Base-by-base conservation (phyloP, 2,113 vertebrate genomes). In the Verasper variegatus region DNA sequence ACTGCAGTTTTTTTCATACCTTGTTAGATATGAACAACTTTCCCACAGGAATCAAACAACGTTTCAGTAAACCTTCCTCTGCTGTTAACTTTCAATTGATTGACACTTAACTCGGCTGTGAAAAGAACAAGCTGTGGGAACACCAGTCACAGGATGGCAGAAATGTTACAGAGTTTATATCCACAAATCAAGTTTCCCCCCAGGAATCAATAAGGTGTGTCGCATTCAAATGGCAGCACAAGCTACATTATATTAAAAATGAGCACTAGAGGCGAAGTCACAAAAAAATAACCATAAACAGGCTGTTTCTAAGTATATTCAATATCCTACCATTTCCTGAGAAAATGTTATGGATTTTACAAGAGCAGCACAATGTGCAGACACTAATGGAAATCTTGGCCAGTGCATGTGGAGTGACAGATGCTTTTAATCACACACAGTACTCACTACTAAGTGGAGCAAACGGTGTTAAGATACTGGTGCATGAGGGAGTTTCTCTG, bases 141-240 rank as follows among this genome's bases (percentile, higher is more conserved):
- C 47, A 9, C 18, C 15, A 18, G 15, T 51, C 7, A 49, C 2
- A 20, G 51, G 58, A 11, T n/a, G 21, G 40, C 18, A 23, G n/a
- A 70, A 74, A 71, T 71, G 56, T 61, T 47, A 42, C 31, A 3
- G 45, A 62, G 26, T 70, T 75, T 56, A 57, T 65, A 23, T 49
- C 45, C 37, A 61, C 55, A 42, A 57, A 70, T 74, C 49, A 60
- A 47, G 69, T 21, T 11, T 57, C n/a, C 61, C 61, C 62, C 13
- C 40, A 64, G 52, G 72, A 71, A 56, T 68, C 64, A 60, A 55
- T 61, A n/a, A 23, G 20, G 2, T 71, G 61, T 9, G 10, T 23
- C 65, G 18, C 57, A 57, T 62, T 62, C 31, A 78, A 69, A 57
- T 72, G 49, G 35, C 27, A 76, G 66, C 11, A 52, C 17, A 59